Evolutionary conservation across 2,888 invertebrate species (phyloP), one percentile per base, ranked within the genome.

Genomic region (Willowsia nigromaculata): DNA sequence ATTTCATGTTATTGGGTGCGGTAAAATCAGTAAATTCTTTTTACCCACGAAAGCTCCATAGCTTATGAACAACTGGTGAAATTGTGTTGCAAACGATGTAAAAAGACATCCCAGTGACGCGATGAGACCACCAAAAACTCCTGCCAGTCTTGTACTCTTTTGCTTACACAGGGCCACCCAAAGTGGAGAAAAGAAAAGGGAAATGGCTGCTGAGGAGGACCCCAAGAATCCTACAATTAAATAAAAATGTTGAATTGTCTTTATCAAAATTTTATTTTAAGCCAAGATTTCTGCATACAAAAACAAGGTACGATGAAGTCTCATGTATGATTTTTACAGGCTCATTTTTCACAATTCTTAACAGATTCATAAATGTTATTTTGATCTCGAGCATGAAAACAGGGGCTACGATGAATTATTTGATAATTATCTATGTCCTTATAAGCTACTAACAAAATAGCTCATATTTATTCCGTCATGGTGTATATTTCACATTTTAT

Each of bases 111-210:
- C 93, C 97, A 82, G 50, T 1, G 82, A 62, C 43, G 82, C 65
- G n/a, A 82, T 65, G 30, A 82, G 65, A 22, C 82, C 82, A 25
- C 82, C 82, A 65, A 56, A 96, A 78, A 98, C 97, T 2, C 97
- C 97, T 11, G 97, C 97, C 91, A 97, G 96, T 89, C 97, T 95
- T n/a, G 97, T 97, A 68, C 97, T 97, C 94, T 97, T 97, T 93
- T 97, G 62, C 43, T 92, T 92, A 94, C 97, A 97, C 93, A 97
- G 95, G 56, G 97, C 97, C 93, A 97, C 97, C 53, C 97, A 96
- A 91, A 97, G 95, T 0, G 0, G 97, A 97, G 97, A 97, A 92
- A 97, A 95, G 89, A 97, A 95, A 2, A 97, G 95, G n/a, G 97
- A 96, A 78, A 97, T 96, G 81, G 96, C 96, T 33, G 96, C 96